Conservation (phyloP, 2,113 vertebrate genomes). For the Malaclemys terrapin region DNA sequence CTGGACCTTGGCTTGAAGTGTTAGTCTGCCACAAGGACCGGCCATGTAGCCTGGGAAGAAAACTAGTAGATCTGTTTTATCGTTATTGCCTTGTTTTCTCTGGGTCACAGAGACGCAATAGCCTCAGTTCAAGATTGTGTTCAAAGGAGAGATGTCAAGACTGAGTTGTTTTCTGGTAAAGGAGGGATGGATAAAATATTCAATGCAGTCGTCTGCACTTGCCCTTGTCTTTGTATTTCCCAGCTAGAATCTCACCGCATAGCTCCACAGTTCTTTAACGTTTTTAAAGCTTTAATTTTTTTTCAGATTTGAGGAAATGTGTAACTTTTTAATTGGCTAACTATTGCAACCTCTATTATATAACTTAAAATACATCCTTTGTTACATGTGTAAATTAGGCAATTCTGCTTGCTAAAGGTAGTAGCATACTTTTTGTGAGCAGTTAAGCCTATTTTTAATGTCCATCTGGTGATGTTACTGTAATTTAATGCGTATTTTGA, state of each 20-base stretch:
- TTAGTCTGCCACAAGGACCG: conserved; percentile 20
- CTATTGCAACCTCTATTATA: not conserved
- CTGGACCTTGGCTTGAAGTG: conserved; percentile 19
- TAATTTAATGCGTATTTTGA: not conserved
- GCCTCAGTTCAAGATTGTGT: conserved; percentile 42
- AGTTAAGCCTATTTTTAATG: not conserved
- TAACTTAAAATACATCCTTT: not conserved
- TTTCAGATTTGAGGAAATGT: not conserved
- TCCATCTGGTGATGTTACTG: not conserved
- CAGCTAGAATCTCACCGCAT: not conserved
- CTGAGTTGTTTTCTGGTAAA: conserved; percentile 66
- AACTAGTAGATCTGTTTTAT: conserved; percentile 62
- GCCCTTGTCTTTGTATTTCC: conserved; percentile 44
- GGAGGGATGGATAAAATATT: conserved; percentile 73
- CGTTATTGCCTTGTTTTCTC: conserved; percentile 55
- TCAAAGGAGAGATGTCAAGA: conserved; percentile 63
- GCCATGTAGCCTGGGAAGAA: conserved; percentile 50
- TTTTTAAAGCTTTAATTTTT: conserved; percentile 18
- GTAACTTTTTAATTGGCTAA: not conserved
- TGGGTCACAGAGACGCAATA: conserved; percentile 57
- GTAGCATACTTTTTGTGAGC: not conserved
- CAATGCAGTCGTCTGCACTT: conserved; percentile 45
- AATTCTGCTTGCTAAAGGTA: fast-evolving
- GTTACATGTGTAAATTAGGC: not conserved
- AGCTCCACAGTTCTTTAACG: conserved; percentile 26